Percentiles rank a stretch among this genome's conserved stretches.
Conservation (phyloP, 2,113 vertebrate genomes). For the Neogobius melanostomus region DNA sequence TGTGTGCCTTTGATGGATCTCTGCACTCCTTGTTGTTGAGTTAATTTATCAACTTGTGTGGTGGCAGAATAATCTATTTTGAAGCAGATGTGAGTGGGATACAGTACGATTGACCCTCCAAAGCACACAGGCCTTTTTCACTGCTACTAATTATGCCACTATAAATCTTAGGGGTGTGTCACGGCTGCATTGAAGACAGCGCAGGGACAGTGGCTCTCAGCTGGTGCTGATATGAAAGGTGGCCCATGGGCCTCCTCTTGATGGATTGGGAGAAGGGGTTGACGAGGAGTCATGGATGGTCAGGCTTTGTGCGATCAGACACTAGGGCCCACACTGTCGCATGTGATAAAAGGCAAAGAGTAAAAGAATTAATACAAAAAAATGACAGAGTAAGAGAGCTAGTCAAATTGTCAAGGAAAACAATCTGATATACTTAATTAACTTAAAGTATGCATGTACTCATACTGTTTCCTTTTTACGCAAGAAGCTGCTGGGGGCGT, state of each 20-base stretch:
- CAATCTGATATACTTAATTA: slow-evolving; percentile 11
- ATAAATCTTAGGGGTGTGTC: slow-evolving; percentile 74
- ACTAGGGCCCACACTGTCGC: slow-evolving; percentile 57
- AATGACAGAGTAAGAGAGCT: slow-evolving; percentile 34
- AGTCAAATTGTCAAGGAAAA: slow-evolving; percentile 34
- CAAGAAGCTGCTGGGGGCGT: neutral
- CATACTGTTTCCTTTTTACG: neutral
- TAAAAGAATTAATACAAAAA: slow-evolving; percentile 53
- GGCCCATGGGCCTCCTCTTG: slow-evolving; percentile 70
- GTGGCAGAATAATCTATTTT: slow-evolving; percentile 44
- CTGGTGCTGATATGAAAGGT: slow-evolving; percentile 74
- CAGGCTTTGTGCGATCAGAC: slow-evolving; percentile 69
- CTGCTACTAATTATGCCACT: slow-evolving; percentile 73
- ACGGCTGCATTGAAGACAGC: slow-evolving; percentile 71
- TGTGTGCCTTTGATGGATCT: slow-evolving; percentile 46
- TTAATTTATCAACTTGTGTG: slow-evolving; percentile 59
- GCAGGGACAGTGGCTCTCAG: slow-evolving; percentile 75
- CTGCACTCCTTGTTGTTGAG: slow-evolving; percentile 49
- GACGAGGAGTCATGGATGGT: slow-evolving; percentile 73
- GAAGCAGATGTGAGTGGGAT: slow-evolving; percentile 60
- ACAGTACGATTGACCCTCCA: slow-evolving; percentile 58
- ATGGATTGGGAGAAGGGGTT: slow-evolving; percentile 73
- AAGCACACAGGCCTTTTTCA: slow-evolving; percentile 58
- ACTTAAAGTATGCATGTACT: slow-evolving; percentile 2
- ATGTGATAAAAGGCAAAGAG: slow-evolving; percentile 63